Evolutionary conservation across 2,888 invertebrate species (phyloP), one percentile per base, ranked within the genome.

Genomic region (Volucella bombylans): DNA sequence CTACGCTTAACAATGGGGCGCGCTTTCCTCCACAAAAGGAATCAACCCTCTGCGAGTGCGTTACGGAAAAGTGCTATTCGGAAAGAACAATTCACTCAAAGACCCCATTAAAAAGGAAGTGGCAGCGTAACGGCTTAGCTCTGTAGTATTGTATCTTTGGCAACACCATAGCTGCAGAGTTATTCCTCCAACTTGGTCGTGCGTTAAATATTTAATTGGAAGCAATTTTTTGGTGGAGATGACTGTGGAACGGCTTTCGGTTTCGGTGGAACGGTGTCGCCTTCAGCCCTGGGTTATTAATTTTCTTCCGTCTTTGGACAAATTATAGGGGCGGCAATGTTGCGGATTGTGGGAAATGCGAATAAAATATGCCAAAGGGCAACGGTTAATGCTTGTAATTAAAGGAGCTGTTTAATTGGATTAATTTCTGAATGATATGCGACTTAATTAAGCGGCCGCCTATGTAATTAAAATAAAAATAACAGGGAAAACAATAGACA

Each of bases 341-440:
- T 55, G 68, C 47, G 45, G 68, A 62, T 68, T 61, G 23, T 52
- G 23, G 41, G 50, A 14, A 38, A 59, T 15, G 14, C 15, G 15
- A 49, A 41, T 71, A 57, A 69, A 69, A 71, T 71, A 69, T 54
- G 49, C 74, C 43, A 47, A 64, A 62, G 62, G 62, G 78, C 64
- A 45, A 18, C 38, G 69, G 78, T 64, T 69, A 64, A 78, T 78
- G 69, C 47, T 62, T 69, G 64, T 52, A 71, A 78, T 71, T 78
- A 78, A 71, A 69, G 18, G 78, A 54, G 69, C 64, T 78, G 78
- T 71, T 78, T 71, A 78, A 82, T 82, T 82, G 72, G 78, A 78
- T 82, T 73, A 68, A 62, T 78, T 78, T 78, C 74, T 55, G 62
- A 47, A 82, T 64, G 67, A 67, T 82, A 49, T 68, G 67, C 72